These are phyloP conservation scores for Salarias fasciatus DNA, from an alignment of 2,797 vertebrate genomes.

Conservation along the genomic window DNA sequence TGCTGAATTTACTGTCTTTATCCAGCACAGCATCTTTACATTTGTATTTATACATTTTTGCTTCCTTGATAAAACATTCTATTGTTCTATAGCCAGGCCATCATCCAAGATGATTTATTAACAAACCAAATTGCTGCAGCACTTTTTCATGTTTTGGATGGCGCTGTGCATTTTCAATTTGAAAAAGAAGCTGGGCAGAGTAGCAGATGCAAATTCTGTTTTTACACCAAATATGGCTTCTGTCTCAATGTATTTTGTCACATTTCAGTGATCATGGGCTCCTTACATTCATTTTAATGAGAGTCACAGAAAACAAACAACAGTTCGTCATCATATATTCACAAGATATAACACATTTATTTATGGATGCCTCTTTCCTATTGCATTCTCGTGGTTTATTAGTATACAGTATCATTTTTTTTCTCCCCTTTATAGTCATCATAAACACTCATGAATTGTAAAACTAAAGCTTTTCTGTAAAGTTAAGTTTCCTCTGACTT, in stretches of 20 bases:
- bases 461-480: background rate
- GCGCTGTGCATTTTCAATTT: too few relatives aligned
- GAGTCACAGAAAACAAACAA: slow-evolving; percentile 42
- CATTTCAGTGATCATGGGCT: slow-evolving; percentile 46
- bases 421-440: slow-evolving; percentile 11
- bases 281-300: slow-evolving; percentile 56
- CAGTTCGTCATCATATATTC: slow-evolving; percentile 34
- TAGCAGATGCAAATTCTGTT: slow-evolving; percentile 3
- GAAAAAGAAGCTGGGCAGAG: background rate
- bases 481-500: slow-evolving; percentile 33
- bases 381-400: slow-evolving; percentile 1
- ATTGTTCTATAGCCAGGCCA: too few relatives aligned
- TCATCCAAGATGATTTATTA: too few relatives aligned
- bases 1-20: too few relatives aligned
- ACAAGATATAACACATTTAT: slow-evolving; percentile 33
- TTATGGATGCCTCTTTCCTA: slow-evolving; percentile 2
- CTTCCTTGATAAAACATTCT: too few relatives aligned
- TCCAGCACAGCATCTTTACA: too few relatives aligned
- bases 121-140: too few relatives aligned
- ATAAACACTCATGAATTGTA: slow-evolving; percentile 9
- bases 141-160: too few relatives aligned
- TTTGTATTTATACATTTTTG: too few relatives aligned
- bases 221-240: slow-evolving; percentile 29
- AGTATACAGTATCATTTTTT: background rate
- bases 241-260: slow-evolving; percentile 52